phyloP scores from a whole-genome alignment of 2,888 invertebrate species.

The Encarsia formosa region DNA sequence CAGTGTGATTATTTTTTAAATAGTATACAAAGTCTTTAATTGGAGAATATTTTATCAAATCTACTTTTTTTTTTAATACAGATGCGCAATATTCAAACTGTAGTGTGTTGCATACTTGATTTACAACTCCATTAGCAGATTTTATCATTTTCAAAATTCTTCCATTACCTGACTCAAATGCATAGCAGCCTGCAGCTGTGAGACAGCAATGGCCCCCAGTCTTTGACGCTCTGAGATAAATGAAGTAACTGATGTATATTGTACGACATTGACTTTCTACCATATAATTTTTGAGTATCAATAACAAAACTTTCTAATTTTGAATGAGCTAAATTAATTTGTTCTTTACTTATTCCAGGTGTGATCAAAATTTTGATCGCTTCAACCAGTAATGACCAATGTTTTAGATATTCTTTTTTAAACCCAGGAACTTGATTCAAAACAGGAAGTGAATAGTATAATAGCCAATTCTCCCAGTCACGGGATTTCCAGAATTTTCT shows the following conservation, averaged over 20 bases:
- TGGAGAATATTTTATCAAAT: no score
- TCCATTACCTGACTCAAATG: neutral
- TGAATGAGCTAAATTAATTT: no score
- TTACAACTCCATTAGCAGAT: neutral
- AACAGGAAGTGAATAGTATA: conserved; percentile 26
- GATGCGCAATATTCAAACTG: no score
- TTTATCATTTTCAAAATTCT: neutral
- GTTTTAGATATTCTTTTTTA: neutral
- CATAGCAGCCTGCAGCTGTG: neutral
- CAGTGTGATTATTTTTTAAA: no score
- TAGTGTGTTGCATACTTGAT: neutral
- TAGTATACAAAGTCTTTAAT: no score
- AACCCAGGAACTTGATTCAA: conserved; percentile 7
- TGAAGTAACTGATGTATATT: neutral
- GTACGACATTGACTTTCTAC: neutral
- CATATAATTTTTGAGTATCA: neutral
- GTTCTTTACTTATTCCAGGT: no score
- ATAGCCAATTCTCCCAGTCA: conserved; percentile 25
- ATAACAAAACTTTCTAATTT: neutral
- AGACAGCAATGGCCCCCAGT: neutral
- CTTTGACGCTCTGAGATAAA: neutral
- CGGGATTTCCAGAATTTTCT: conserved; percentile 20
- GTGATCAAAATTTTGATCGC: neutral
- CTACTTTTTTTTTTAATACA: no score
- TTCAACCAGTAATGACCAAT: neutral